A percentile compares a stretch with the other conserved stretches of the same genome.
phyloP scores from a whole-genome alignment of 1,140 invertebrate genomes.

The Pseudomyrmex concolor region DNA sequence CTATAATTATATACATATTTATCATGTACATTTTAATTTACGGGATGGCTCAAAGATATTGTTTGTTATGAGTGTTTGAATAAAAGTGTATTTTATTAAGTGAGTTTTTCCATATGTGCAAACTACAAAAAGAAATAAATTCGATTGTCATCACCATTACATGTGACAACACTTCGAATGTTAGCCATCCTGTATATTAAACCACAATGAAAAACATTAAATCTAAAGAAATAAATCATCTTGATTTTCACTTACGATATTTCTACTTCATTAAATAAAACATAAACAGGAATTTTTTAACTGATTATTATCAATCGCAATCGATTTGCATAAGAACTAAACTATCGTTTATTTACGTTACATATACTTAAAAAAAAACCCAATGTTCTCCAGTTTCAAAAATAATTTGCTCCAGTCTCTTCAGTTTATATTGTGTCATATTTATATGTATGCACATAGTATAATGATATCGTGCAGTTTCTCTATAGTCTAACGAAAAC shows the following conservation, averaged over 20 bases:
- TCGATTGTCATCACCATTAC: background rate
- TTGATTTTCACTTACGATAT: background rate
- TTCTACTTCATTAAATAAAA: slow-evolving; percentile 10
- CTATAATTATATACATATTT: too few species aligned
- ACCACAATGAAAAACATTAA: too few species aligned
- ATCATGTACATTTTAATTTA: background rate
- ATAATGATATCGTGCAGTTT: too few species aligned
- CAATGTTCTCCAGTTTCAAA: background rate
- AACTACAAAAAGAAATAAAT: too few species aligned
- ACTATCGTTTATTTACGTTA: background rate
- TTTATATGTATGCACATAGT: too few species aligned
- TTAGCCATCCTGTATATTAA: too few species aligned
- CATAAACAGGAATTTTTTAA: slow-evolving; percentile 14
- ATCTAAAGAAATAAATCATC: background rate
- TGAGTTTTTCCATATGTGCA: too few species aligned
- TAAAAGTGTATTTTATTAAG: background rate
- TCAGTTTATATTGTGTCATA: too few species aligned
- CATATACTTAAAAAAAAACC: too few species aligned
- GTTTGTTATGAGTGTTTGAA: background rate
- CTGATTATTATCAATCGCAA: background rate
- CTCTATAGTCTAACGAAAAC: too few species aligned
- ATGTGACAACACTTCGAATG: background rate
- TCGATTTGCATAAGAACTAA: background rate
- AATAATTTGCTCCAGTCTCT: slow-evolving; percentile 22
- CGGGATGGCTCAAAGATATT: background rate